Conservation (phyloP, 1,140 invertebrate genomes). For the Holotrichia oblita region DNA sequence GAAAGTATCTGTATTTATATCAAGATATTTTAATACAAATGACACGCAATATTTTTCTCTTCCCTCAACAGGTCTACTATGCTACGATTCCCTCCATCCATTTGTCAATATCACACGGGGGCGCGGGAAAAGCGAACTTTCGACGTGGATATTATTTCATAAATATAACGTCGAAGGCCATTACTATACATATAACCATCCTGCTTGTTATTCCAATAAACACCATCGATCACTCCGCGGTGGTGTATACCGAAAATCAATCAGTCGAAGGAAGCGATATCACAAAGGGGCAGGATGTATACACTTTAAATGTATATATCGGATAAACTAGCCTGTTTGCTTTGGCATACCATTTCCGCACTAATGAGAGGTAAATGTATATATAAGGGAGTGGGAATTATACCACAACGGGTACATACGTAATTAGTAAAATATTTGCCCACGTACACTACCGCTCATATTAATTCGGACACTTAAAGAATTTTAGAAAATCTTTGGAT, state of each 20-base stretch:
- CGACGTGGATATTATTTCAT: constrained; percentile 23
- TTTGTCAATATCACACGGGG: constrained; percentile 29
- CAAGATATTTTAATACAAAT: constrained; percentile 37
- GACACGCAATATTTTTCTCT: constrained; percentile 29
- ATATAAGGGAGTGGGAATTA: background rate
- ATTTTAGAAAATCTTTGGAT: too few species aligned
- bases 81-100: background rate
- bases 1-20: constrained; percentile 34
- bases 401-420: too few species aligned
- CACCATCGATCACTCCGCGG: background rate
- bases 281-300: constrained; percentile 2
- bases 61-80: constrained; percentile 13
- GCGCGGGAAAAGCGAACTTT: constrained; percentile 14
- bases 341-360: background rate
- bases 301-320: background rate
- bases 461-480: too few species aligned
- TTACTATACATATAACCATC: constrained; percentile 20
- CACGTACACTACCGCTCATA: too few species aligned
- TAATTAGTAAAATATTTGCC: too few species aligned
- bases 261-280: constrained; percentile 18
- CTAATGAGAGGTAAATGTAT: constrained; percentile 8
- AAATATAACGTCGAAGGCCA: constrained; percentile 30
- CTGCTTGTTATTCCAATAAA: constrained; percentile 5
- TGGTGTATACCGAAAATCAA: constrained; percentile 16
- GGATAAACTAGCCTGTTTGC: background rate